Evolutionary conservation across 2,888 invertebrate genomes (phyloP), one percentile per base, ranked within the genome.

Genomic region (Icerya purchasi): DNA sequence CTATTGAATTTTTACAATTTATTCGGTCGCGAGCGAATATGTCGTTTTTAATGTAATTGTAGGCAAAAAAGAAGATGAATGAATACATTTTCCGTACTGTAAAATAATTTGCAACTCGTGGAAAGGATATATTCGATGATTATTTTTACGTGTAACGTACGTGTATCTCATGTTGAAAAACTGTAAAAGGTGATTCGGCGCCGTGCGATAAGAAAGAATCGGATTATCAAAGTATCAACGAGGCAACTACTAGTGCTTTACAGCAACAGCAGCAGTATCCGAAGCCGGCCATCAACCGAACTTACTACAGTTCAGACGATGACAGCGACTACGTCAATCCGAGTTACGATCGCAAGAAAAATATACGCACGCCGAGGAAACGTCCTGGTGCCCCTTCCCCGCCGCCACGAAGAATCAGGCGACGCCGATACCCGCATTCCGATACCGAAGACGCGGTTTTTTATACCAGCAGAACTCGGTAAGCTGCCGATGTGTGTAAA

Each of bases 371-470:
- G 36, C 52, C 56, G 8, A 19, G 52, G 3, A 60, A 56, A 53
- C 55, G 56, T 19, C 53, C 56, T 10, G 56, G 56, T n/a, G 51
- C 60, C n/a, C 60, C 60, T 3, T 56, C 60, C 14, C 55, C 59
- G 18, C 59, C 59, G n/a, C 60, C 60, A 1, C 21, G 55, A 20
- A 22, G 24, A 18, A 23, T 21, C 8, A 51, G 50, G 18, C 56
- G 56, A 57, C 60, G 57, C 50, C 61, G 61, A 19, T 67, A 67
- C 61, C 67, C 68, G 14, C 67, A 67, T 62, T 68, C 68, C 2
- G 68, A 68, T 61, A 67, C 68, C 20, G 68, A 68, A 60, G 68
- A 68, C 25, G 64, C 66, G 36, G 66, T 65, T 25, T 66, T 67
- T 55, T 66, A 75, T 58, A 72, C 74, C 14, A 5, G 14, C n/a